phyloP scores from a whole-genome alignment of 2,797 vertebrate genomes.

The Dryobates pubescens region DNA sequence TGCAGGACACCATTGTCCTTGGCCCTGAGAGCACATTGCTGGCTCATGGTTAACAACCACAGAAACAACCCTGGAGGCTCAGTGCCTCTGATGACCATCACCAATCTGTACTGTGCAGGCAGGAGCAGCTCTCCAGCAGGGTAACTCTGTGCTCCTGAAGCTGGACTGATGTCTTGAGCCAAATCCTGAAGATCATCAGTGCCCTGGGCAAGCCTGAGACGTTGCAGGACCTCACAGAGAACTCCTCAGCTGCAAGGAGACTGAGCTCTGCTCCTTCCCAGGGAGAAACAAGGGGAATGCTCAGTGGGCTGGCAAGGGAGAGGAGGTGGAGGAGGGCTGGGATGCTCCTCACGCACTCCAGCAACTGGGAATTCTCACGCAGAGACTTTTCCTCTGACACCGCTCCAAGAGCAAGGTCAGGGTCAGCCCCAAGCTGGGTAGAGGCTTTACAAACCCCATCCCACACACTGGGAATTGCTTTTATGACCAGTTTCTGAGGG shows the following conservation, averaged over 20 bases:
- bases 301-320: neutral
- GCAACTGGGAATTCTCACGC: neutral
- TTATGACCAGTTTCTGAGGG: neutral
- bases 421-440: slow-evolving; percentile 44
- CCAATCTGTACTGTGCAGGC: neutral
- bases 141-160: neutral
- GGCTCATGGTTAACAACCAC: too few relatives aligned
- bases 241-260: rapidly evolving
- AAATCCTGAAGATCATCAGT: neutral
- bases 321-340: neutral
- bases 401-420: slow-evolving; percentile 23
- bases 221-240: neutral
- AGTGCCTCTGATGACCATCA: rapidly evolving
- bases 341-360: neutral
- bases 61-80: rapidly evolving
- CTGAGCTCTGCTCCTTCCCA: neutral
- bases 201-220: neutral
- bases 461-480: slow-evolving; percentile 50
- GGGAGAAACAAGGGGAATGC: neutral
- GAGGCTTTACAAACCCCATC: slow-evolving; percentile 51
- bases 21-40: too few relatives aligned
- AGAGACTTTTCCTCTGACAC: neutral
- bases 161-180: neutral
- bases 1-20: too few relatives aligned
- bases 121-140: rapidly evolving